These are phyloP conservation scores for Copsychus sechellarum DNA, from an alignment of 2,113 vertebrate species.

Conservation along the genomic window DNA sequence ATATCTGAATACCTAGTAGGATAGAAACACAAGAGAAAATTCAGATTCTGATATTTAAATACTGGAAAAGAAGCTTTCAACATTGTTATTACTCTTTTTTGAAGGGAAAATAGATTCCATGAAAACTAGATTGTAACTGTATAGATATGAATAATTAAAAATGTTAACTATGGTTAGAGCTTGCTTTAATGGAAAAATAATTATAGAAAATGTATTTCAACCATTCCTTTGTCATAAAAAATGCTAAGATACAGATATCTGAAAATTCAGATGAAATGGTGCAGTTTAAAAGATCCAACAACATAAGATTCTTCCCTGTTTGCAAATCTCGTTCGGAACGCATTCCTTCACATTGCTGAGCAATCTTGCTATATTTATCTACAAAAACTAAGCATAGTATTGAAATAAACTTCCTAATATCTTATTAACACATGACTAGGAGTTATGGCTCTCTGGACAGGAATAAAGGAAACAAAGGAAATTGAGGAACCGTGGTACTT, in stretches of 20 bases:
- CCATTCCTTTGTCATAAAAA: slow-evolving; percentile 64
- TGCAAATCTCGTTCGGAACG: slow-evolving; percentile 38
- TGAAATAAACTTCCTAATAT: slow-evolving; percentile 35
- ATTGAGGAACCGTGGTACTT: slow-evolving; percentile 6
- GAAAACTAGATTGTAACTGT: slow-evolving; percentile 69
- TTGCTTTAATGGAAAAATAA: slow-evolving; percentile 70
- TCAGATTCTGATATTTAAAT: slow-evolving; percentile 62
- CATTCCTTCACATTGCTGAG: slow-evolving; percentile 49
- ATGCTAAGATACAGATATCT: slow-evolving; percentile 59
- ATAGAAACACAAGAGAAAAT: slow-evolving; percentile 68
- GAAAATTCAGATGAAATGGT: slow-evolving; percentile 59
- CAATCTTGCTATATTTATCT: slow-evolving; percentile 25
- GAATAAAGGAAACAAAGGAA: slow-evolving; percentile 27
- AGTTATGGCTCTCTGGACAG: slow-evolving; percentile 48
- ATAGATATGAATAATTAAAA: slow-evolving; percentile 70
- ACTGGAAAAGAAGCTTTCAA: slow-evolving; percentile 65
- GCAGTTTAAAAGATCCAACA: slow-evolving; percentile 30
- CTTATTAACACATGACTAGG: slow-evolving; percentile 17
- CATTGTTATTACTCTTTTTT: slow-evolving; percentile 50
- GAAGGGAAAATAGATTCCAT: slow-evolving; percentile 63
- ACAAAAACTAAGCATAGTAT: slow-evolving; percentile 21
- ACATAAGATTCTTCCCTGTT: slow-evolving; percentile 19
- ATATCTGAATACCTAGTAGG: slow-evolving; percentile 66
- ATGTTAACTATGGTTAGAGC: slow-evolving; percentile 70
- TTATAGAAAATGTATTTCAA: slow-evolving; percentile 66